phyloP scores from a whole-genome alignment of 2,113 vertebrate genomes.

The Lutjanus erythropterus region DNA sequence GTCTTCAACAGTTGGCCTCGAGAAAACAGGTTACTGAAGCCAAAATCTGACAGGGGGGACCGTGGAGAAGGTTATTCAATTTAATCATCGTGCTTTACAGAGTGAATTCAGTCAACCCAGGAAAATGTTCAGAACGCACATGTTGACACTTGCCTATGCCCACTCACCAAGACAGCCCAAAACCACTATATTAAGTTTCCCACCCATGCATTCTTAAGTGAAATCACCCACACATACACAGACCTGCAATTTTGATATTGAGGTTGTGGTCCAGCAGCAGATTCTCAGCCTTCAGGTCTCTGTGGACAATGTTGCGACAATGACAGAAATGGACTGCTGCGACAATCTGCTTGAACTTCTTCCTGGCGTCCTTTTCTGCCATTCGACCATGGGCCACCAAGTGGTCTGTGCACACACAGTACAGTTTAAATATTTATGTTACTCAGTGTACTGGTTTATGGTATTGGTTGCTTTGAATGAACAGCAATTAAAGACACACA shows the following conservation, averaged over 20 bases:
- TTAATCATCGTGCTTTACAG: not conserved
- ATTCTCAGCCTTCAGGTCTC: slow-evolving; percentile 98
- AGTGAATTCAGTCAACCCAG: slow-evolving; percentile 24
- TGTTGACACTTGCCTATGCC: slow-evolving; percentile 29
- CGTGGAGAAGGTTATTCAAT: slow-evolving; percentile 15
- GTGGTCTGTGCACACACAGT: slow-evolving; percentile 88
- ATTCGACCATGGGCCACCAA: slow-evolving; percentile 97
- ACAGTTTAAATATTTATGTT: not conserved
- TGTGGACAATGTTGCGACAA: slow-evolving; percentile 96
- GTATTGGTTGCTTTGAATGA: no score
- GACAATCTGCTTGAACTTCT: slow-evolving; percentile 98
- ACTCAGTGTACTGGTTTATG: no score
- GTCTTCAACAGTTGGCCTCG: slow-evolving; percentile 97
- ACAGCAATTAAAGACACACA: not conserved
- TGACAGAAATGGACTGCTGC: slow-evolving; percentile 98
- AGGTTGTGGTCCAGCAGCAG: slow-evolving; percentile 93
- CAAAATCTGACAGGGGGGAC: slow-evolving; percentile 89
- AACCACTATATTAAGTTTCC: slow-evolving; percentile 34
- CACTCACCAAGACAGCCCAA: slow-evolving; percentile 27
- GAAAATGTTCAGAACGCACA: slow-evolving; percentile 36
- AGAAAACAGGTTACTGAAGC: slow-evolving; percentile 98
- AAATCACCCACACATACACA: slow-evolving; percentile 6
- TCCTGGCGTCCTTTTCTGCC: slow-evolving; percentile 97
- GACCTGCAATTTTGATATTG: slow-evolving; percentile 82
- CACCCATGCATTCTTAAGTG: slow-evolving; percentile 13